Evolutionary conservation across 1,140 invertebrate species (phyloP), one percentile per base, ranked within the genome.

Genomic region (Paralvinella palmiformis): DNA sequence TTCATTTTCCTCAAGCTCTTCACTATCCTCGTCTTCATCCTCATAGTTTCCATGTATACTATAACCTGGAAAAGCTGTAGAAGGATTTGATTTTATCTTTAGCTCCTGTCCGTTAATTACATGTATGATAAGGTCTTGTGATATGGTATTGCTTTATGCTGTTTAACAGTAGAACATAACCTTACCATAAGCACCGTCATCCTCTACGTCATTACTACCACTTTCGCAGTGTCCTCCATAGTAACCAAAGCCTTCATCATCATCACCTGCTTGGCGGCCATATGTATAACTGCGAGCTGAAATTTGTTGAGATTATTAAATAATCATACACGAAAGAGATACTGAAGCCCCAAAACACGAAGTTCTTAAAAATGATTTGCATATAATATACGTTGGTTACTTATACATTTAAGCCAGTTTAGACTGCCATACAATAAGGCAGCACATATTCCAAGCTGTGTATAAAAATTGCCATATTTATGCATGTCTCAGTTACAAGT

Each of bases 261-360:
- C 84, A 70, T 84, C 83, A 69, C 86, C 73, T 61, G 68, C 69
- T 68, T 83, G 79, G 2, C 82, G 66, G 13, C 82, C 83, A 74
- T 75, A 84, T 27, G 80, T 75, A 69, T 84, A 81, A 44, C 72
- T 72, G 6, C 81, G 73, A 60, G 81, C 82, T 83, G 69, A 88
- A 86, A 63, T 89, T 87, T 89, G 73, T 66, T 82, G 77, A 72
- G 68, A 74, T 66, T 65, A 71, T 44, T 66, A 55, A n/a, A 66
- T 33, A 53, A 13, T 52, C 33, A 29, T 45, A 31, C 1, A 59
- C 58, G 48, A 58, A 1, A 52, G 10, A 3, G 48, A 41, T 35
- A 33, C 61, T 29, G 27, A 61, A 33, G 15, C 13, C 4, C 3
- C 22, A 10, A 15, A 35, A 50, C n/a, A 22, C 35, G 22, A 22